Evolutionary conservation across 2,888 invertebrate species (phyloP).

Genomic region (Ormyrus pomaceus): DNA sequence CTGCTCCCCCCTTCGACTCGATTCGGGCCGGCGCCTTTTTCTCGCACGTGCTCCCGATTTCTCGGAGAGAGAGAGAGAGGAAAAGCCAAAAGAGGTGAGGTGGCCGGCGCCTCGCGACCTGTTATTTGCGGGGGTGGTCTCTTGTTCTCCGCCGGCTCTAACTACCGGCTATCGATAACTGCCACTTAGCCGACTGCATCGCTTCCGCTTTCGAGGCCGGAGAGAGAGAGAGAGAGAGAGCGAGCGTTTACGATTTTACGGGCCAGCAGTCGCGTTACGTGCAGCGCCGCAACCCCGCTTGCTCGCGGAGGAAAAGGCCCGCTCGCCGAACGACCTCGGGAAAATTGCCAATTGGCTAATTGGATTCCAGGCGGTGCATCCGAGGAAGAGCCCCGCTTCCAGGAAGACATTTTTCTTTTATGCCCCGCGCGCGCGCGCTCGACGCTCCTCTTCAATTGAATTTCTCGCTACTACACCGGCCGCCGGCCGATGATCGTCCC

Average conservation of each 20-base stretch:
- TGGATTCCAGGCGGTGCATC: conserved; percentile 9
- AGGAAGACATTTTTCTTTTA: conserved; percentile 42
- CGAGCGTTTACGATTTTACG: conserved; percentile 68
- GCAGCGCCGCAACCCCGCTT: conserved; percentile 57
- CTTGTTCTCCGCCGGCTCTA: conserved; percentile 55
- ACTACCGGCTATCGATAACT: conserved; percentile 70
- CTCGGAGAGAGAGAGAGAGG: neutral
- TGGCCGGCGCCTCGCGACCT: conserved; percentile 12
- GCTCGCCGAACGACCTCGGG: conserved; percentile 21
- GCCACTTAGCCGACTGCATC: conserved; percentile 69
- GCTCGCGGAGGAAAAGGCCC: conserved; percentile 29
- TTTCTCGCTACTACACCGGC: conserved; percentile 31
- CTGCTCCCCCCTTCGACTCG: neutral
- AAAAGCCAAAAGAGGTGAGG: neutral
- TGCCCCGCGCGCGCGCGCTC: neutral
- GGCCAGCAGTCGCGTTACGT: conserved; percentile 62
- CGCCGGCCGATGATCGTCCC: neutral
- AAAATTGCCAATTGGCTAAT: conserved; percentile 53
- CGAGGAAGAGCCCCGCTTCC: neutral
- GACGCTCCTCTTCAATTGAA: conserved; percentile 16
- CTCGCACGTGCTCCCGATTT: neutral
- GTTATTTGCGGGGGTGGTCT: conserved; percentile 68
- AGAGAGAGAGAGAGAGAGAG: no score
- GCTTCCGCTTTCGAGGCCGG: conserved; percentile 69
- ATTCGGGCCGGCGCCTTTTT: neutral